These are phyloP conservation scores for Plodia interpunctella DNA, from an alignment of 1,140 invertebrate species.

Conservation along the genomic window DNA sequence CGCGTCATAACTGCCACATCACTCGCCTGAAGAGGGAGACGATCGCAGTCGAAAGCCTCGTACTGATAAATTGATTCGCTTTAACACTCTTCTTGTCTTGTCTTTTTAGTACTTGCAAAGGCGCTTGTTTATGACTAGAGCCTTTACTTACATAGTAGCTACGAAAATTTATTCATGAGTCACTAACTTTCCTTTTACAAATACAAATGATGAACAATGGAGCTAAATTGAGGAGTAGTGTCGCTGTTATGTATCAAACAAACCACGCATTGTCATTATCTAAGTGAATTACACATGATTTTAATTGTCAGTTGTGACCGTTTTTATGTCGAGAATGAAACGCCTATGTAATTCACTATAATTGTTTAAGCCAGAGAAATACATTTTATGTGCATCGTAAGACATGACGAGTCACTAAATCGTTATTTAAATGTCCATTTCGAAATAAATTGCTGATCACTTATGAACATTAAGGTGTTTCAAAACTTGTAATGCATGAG, in stretches of 20 bases:
- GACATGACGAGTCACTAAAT: constrained; percentile 7
- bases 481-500: too few relatives aligned
- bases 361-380: constrained; percentile 24
- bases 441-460: constrained; percentile 5
- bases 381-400: constrained; percentile 19
- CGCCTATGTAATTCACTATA: constrained; percentile 18
- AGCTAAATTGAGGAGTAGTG: constrained; percentile 18
- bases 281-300: constrained; percentile 18
- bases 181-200: not conserved
- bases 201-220: constrained; percentile 19
- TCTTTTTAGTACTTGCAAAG: constrained; percentile 4
- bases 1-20: constrained; percentile 67
- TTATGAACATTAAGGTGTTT: not conserved
- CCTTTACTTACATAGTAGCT: too few relatives aligned
- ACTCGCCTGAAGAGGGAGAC: constrained; percentile 25
- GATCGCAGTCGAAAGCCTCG: constrained; percentile 27
- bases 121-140: not conserved
- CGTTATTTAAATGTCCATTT: constrained; percentile 8
- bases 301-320: constrained; percentile 23
- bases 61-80: constrained; percentile 54
- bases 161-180: not conserved
- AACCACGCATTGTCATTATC: constrained; percentile 21
- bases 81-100: constrained; percentile 31
- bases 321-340: constrained; percentile 19
- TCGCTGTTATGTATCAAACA: constrained; percentile 18